Evolutionary conservation across 2,797 vertebrate genomes (phyloP), one percentile per base, ranked within the genome.

Genomic region (Hemibagrus guttatus): DNA sequence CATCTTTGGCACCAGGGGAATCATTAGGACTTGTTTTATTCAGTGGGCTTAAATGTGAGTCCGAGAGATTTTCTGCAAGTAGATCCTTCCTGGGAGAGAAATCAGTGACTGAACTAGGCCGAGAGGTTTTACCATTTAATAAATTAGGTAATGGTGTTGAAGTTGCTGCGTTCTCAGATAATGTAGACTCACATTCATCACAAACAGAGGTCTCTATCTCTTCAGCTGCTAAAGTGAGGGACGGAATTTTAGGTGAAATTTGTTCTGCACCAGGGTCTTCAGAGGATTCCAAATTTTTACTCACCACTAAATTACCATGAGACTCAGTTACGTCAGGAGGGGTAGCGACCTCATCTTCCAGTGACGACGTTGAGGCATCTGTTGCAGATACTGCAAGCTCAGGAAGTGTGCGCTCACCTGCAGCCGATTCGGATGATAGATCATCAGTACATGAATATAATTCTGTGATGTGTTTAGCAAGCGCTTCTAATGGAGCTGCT

Each of bases 1-100:
- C 74, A 19, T 90, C 90, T 89, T 84, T 91, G 68, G 68, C 82
- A 85, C 85, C 54, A 19, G 69, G 12, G 42, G 68, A 87, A 75
- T 79, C 83, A 26, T 19, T 75, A 91, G 84, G 13, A 7, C n/a
- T 26, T 6, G 59, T 66, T 84, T 64, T 88, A 85, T 72, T 80
- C 61, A 4, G 71, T 59, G 49, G 21, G 17, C 31, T 84, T 66
- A 78, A 66, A n/a, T 91, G 87, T 74, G 85, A 79, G 63, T 26
- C 58, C 42, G 14, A 17, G 35, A 31, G 14, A 64, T 31, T 84
- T 46, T 78, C 56, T 63, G 54, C 49, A 12, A 26, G 42, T 80
- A 31, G 21, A 4, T 56, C 26, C 17, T 89, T 56, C 49, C 71
- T 79, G 39, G 63, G 39, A 83, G 63, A 83, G 42, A 39, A 52